These are phyloP conservation scores for Leguminivora glycinivorella DNA, from an alignment of 1,140 invertebrate genomes.

Conservation along the genomic window DNA sequence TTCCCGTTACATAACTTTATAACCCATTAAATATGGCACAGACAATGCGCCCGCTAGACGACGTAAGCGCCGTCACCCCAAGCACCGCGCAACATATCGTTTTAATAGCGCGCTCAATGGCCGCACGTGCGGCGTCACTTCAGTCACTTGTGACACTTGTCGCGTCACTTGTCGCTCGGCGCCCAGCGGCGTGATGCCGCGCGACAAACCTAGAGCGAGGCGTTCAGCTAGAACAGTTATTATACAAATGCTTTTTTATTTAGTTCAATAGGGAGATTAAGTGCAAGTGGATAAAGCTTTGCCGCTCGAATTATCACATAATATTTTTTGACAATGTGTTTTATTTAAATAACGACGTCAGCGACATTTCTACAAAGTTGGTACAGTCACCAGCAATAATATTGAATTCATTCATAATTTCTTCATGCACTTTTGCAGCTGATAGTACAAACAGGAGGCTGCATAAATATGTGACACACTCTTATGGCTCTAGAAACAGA, in stretches of 20 bases:
- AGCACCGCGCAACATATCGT: not conserved
- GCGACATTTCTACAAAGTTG: too few relatives aligned
- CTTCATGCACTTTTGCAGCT: too few relatives aligned
- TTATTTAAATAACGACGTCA: too few relatives aligned
- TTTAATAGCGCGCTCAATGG: not conserved
- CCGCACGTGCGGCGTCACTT: slow-evolving; percentile 11
- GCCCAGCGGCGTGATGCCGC: slow-evolving; percentile 2
- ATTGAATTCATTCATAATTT: too few relatives aligned
- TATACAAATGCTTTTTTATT: not conserved
- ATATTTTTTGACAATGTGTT: not conserved
- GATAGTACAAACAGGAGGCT: too few relatives aligned
- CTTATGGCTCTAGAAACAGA: too few relatives aligned
- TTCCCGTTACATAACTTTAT: too few relatives aligned
- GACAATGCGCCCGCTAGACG: not conserved
- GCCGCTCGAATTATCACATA: not conserved
- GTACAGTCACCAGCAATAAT: too few relatives aligned
- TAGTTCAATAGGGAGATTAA: slow-evolving; percentile 12
- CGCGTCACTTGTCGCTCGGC: slow-evolving; percentile 18
- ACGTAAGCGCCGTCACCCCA: not conserved
- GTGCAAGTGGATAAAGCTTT: not conserved
- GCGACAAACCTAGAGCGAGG: not conserved
- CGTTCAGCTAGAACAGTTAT: slow-evolving; percentile 10
- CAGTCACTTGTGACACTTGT: not conserved
- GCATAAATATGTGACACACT: too few relatives aligned
- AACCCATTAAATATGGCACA: not conserved